These are phyloP conservation scores for Crioceris asparagi DNA, from an alignment of 2,888 invertebrate genomes.

Conservation along the genomic window DNA sequence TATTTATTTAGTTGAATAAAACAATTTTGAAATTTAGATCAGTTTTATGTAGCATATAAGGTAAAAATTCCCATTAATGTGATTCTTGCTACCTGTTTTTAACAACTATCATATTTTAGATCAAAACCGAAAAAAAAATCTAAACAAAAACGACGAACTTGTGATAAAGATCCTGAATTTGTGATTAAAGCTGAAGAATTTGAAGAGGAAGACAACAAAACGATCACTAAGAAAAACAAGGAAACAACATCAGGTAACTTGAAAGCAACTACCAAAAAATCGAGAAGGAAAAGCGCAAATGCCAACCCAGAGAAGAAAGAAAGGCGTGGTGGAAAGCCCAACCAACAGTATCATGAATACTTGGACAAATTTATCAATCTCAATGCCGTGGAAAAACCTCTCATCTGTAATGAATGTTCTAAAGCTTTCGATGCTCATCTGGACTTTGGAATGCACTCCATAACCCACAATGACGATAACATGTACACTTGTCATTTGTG, in stretches of 20 bases:
- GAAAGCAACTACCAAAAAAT: neutral
- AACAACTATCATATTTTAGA: too few relatives aligned
- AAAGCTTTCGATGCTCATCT: slow-evolving; percentile 39
- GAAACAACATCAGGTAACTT: neutral
- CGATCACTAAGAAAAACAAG: too few relatives aligned
- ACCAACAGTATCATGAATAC: slow-evolving; percentile 7
- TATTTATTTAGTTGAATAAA: too few relatives aligned
- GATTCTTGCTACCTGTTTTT: too few relatives aligned
- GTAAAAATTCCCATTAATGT: too few relatives aligned
- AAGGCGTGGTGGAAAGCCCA: slow-evolving; percentile 8
- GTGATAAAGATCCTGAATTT: too few relatives aligned
- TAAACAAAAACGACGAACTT: too few relatives aligned
- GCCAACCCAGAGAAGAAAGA: slow-evolving; percentile 3
- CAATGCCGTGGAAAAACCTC: slow-evolving; percentile 28
- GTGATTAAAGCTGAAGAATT: too few relatives aligned
- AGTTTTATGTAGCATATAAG: too few relatives aligned
- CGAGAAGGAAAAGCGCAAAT: neutral
- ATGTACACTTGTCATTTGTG: slow-evolving; percentile 32
- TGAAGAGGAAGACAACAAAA: too few relatives aligned
- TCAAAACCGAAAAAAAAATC: too few relatives aligned
- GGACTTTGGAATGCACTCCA: slow-evolving; percentile 31
- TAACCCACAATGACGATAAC: slow-evolving; percentile 26
- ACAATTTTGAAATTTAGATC: too few relatives aligned
- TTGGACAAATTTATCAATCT: slow-evolving; percentile 8
- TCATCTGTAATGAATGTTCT: slow-evolving; percentile 27